A percentile compares a stretch with the other conserved stretches of the same genome.
These are phyloP conservation scores for Odobenus rosmarus DNA, from an alignment of 2,113 vertebrate species.

Conservation along the genomic window DNA sequence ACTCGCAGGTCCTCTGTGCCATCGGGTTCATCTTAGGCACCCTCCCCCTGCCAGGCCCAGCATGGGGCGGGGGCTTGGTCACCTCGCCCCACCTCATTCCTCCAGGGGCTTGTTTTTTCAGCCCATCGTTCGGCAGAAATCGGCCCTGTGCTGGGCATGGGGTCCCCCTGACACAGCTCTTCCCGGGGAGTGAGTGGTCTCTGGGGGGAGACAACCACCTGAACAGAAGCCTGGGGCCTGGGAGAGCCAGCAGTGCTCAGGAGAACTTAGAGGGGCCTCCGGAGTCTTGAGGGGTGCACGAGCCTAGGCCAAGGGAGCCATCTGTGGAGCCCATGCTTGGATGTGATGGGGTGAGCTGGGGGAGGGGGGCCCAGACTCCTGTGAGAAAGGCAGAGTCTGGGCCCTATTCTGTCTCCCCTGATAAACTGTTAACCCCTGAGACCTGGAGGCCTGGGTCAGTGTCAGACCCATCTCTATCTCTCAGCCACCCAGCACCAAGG, in stretches of 20 bases:
- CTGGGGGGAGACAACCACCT: not conserved
- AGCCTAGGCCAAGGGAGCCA: not conserved
- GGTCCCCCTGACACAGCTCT: not conserved
- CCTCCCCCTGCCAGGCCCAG: not conserved
- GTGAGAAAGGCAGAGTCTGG: rapidly evolving
- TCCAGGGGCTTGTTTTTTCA: not conserved
- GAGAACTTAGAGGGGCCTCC: not conserved
- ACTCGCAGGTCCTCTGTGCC: not conserved
- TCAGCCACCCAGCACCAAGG: rapidly evolving
- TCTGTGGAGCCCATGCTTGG: rapidly evolving
- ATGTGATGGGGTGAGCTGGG: not conserved
- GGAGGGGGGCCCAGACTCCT: not conserved
- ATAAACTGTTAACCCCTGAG: not conserved
- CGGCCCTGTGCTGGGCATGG: rapidly evolving
- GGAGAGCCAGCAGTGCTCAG: not conserved
- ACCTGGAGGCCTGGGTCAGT: not conserved
- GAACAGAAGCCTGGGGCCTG: not conserved
- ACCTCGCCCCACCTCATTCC: not conserved
- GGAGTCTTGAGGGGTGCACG: not conserved
- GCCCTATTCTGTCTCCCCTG: not conserved
- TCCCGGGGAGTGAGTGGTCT: not conserved
- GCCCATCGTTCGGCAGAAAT: rapidly evolving
- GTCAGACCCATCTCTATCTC: not conserved
- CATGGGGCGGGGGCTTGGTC: not conserved
- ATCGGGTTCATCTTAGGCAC: rapidly evolving